Evolutionary conservation across 2,113 vertebrate genomes (phyloP).

Genomic region (Neogale vison): DNA sequence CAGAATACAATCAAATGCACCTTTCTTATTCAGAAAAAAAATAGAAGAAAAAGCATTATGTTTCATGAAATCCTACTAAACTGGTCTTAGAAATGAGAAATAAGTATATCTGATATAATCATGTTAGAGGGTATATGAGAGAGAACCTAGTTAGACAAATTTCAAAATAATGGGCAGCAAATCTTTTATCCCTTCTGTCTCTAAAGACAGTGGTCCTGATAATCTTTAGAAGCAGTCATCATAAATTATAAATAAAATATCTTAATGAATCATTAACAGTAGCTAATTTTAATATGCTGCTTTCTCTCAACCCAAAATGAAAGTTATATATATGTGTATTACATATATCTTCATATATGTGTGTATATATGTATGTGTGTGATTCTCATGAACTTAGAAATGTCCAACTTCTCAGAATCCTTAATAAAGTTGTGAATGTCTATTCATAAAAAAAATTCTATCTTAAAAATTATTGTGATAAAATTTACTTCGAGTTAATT

Average conservation of each 20-base stretch:
- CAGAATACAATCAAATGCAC: background rate
- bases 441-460: background rate
- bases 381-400: background rate
- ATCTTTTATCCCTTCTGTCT: background rate
- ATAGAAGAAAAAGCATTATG: background rate
- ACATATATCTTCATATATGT: background rate
- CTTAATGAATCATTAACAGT: conserved; percentile 3
- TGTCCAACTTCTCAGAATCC: background rate
- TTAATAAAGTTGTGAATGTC: background rate
- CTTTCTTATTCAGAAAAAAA: background rate
- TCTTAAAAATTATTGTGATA: background rate
- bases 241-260: background rate
- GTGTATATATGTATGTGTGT: background rate
- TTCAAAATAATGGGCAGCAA: background rate
- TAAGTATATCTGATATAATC: background rate
- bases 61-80: background rate
- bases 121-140: background rate
- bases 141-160: background rate
- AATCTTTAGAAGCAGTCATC: conserved; percentile 6
- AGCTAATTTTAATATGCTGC: background rate
- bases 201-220: background rate
- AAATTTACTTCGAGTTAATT: background rate
- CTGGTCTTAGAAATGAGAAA: background rate
- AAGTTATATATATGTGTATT: background rate
- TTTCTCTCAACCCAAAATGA: background rate